Base-by-base conservation (phyloP, 2,888 invertebrate species). In the Hemaris fuciformis region DNA sequence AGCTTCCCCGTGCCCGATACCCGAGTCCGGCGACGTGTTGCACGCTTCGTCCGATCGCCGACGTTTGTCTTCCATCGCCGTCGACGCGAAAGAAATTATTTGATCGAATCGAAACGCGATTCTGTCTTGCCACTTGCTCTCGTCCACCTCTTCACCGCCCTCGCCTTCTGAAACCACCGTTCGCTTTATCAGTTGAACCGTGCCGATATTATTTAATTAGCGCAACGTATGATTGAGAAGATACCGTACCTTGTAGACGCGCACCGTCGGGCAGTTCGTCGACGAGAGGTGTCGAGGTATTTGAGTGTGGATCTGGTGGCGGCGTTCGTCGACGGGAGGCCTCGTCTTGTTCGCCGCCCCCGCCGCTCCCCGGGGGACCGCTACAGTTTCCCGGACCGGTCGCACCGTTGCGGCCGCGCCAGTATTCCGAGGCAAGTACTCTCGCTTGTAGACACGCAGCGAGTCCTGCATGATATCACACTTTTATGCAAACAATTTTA, bases 51-150 rank as follows among this genome's bases (percentile, higher is more conserved):
- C 97, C 43, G 97, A 97, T 65, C 97, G 94, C 65, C 97, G 94
- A 63, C 97, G 94, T 79, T 97, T 95, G 88, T 97, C 96, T 83
- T 97, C 98, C 83, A 98, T 93, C 79, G 98, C 98, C 15, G 97
- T 98, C 43, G 98, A 97, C 57, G 98, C 98, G 83, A 98, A 97
- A 64, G 98, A 98, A 71, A 98, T 97, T 76, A 98, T 93, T 71
- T 98, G 96, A 91, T 98, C 98, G 93, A 99, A 98, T 60, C 98
- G 97, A 72, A 97, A 97, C 84, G 97, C 97, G 76, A 98, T 97
- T 72, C 97, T 96, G 87, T 98, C 97, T 87, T 98, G 97, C 98
- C 98, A 98, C 86, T 97, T 97, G 74, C 96, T 95, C 86, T 96
- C 96, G 84, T 96, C 96, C 72, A 95, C 96, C 74, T 95, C 95